A percentile compares a stretch with the other conserved stretches of the same genome.
These are phyloP conservation scores for Tupaia chinensis DNA, from an alignment of 2,113 vertebrate species.

Conservation along the genomic window DNA sequence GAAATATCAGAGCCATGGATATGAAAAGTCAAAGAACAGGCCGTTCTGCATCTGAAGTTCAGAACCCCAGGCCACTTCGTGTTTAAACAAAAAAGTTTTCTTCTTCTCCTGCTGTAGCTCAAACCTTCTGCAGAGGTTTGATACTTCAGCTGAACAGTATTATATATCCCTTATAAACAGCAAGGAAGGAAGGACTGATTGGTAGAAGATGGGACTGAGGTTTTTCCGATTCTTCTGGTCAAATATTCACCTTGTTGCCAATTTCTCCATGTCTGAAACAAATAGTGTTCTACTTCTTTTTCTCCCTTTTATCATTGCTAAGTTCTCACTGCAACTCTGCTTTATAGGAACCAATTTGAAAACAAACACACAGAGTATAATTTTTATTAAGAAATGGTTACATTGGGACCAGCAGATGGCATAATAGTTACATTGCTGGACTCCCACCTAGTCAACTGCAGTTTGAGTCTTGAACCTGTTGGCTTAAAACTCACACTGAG, in stretches of 20 bases:
- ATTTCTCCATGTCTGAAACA: neutral
- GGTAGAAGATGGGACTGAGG: accelerated
- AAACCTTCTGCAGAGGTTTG: neutral
- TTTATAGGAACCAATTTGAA: neutral
- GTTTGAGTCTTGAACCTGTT: too few relatives aligned
- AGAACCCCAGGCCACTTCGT: neutral
- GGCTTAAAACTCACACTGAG: too few relatives aligned
- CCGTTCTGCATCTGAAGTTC: neutral
- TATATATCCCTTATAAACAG: neutral
- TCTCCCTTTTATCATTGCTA: neutral
- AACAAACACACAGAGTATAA: neutral
- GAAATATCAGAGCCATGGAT: accelerated
- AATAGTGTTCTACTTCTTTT: neutral
- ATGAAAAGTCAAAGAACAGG: neutral
- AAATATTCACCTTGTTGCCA: neutral
- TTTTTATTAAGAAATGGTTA: too few relatives aligned
- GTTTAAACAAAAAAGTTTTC: neutral
- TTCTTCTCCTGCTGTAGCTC: neutral
- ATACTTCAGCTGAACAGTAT: neutral
- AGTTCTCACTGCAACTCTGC: neutral
- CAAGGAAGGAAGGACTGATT: neutral
- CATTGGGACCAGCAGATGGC: too few relatives aligned
- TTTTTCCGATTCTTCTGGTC: neutral
- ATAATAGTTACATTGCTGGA: too few relatives aligned
- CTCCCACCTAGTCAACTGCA: too few relatives aligned